phyloP scores from a whole-genome alignment of 2,113 vertebrate species.

The Leucoraja erinaceus region DNA sequence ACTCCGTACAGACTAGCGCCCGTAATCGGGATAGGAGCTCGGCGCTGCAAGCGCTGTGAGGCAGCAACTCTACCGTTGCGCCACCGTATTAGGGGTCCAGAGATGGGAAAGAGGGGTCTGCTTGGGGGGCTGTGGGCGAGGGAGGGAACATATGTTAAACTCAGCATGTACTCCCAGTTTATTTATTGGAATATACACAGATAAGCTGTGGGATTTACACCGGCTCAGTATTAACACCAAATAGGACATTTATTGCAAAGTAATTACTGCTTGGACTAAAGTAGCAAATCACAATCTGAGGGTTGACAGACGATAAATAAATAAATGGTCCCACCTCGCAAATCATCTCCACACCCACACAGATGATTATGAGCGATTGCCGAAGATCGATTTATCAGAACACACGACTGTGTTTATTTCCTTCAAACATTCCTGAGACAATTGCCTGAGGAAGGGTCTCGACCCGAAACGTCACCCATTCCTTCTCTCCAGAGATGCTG shows the following conservation, averaged over 20 bases:
- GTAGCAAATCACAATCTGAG: slow-evolving; percentile 58
- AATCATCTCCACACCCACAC: slow-evolving; percentile 58
- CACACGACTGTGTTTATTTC: neutral
- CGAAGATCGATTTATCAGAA: slow-evolving; percentile 50
- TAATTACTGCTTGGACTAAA: slow-evolving; percentile 62
- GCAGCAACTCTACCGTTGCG: too few species aligned
- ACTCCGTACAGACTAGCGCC: too few species aligned
- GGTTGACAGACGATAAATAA: slow-evolving; percentile 60
- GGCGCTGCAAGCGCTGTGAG: neutral
- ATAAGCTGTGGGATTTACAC: slow-evolving; percentile 79
- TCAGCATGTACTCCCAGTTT: slow-evolving; percentile 65
- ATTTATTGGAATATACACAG: slow-evolving; percentile 68
- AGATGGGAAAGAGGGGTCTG: slow-evolving; percentile 52
- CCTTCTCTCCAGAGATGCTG: too few species aligned
- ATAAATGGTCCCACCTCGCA: slow-evolving; percentile 69
- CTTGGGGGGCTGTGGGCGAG: slow-evolving; percentile 44
- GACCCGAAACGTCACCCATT: too few species aligned
- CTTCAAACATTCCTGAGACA: neutral
- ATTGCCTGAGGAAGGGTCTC: too few species aligned
- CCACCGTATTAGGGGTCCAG: neutral
- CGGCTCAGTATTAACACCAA: slow-evolving; percentile 80
- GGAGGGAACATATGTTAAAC: slow-evolving; percentile 68
- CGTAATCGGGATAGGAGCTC: too few species aligned
- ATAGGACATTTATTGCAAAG: slow-evolving; percentile 78
- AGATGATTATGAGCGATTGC: slow-evolving; percentile 68